Conservation (phyloP, 2,888 invertebrate species). For the Eristalinus sepulchralis region DNA sequence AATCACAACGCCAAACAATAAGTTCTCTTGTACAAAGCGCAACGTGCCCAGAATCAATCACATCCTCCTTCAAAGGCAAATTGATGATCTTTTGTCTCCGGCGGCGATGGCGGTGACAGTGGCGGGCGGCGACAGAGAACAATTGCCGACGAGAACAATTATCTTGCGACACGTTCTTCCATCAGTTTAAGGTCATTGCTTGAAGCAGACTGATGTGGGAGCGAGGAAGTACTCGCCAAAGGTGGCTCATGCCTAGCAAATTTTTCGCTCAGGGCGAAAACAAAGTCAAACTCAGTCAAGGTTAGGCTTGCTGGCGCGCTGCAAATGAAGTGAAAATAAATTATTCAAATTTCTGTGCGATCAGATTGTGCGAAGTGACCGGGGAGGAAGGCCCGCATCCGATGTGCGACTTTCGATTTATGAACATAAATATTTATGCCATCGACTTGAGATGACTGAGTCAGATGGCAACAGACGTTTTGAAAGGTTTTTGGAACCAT, state of each 20-base stretch:
- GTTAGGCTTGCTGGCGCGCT: slow-evolving; percentile 1
- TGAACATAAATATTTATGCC: not conserved
- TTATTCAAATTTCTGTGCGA: not conserved
- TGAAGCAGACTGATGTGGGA: slow-evolving; percentile 11
- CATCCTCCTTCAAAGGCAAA: not conserved
- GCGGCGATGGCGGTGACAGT: too few species aligned
- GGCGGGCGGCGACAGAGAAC: slow-evolving; percentile 4
- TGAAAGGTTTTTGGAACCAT: not conserved
- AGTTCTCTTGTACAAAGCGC: not conserved
- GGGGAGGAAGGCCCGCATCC: not conserved
- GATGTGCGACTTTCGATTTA: not conserved
- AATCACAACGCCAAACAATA: not conserved
- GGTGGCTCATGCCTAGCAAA: not conserved
- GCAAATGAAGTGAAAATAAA: not conserved
- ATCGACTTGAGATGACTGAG: not conserved
- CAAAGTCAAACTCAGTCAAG: slow-evolving; percentile 16
- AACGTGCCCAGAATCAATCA: slow-evolving; percentile 53
- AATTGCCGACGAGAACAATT: slow-evolving; percentile 27
- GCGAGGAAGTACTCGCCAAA: slow-evolving; percentile 41
- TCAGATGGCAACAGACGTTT: not conserved
- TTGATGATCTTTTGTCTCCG: slow-evolving; percentile 23
- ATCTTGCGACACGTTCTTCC: slow-evolving; percentile 2
- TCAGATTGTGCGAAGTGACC: too few species aligned
- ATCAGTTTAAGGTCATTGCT: slow-evolving; percentile 46
- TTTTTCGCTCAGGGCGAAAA: not conserved